A percentile compares a stretch with the other conserved stretches of the same genome.
Evolutionary conservation across 2,888 invertebrate species (phyloP).

Genomic region (Boloria selene): DNA sequence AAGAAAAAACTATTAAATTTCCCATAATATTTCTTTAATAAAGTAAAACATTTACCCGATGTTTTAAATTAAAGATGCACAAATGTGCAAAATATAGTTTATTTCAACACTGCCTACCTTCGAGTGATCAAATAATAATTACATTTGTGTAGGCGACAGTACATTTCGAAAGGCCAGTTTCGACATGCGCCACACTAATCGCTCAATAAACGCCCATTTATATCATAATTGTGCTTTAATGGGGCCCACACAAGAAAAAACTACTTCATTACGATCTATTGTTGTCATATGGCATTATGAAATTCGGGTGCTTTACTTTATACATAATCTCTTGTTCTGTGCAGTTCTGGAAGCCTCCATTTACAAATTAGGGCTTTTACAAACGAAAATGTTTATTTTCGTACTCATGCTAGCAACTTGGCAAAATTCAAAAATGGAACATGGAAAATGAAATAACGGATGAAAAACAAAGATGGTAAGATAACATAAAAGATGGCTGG

Average conservation of each 20-base stretch:
- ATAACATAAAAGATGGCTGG: too few relatives aligned
- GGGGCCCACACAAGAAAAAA: slow-evolving; percentile 66
- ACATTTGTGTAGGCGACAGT: slow-evolving; percentile 35
- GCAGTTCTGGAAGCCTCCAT: slow-evolving; percentile 9
- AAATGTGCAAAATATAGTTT: too few relatives aligned
- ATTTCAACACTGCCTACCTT: neutral
- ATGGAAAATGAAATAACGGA: too few relatives aligned
- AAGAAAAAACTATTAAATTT: too few relatives aligned
- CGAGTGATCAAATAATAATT: slow-evolving; percentile 26
- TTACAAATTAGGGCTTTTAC: slow-evolving; percentile 11
- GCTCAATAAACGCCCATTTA: slow-evolving; percentile 73
- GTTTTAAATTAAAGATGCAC: too few relatives aligned
- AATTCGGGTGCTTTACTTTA: slow-evolving; percentile 36
- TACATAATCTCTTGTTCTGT: slow-evolving; percentile 15
- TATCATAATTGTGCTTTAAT: slow-evolving; percentile 75
- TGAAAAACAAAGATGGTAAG: too few relatives aligned
- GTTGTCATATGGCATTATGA: slow-evolving; percentile 64
- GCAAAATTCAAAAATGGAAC: too few relatives aligned
- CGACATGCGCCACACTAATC: slow-evolving; percentile 58
- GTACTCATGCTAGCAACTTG: too few relatives aligned
- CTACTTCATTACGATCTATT: slow-evolving; percentile 69
- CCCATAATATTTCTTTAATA: too few relatives aligned
- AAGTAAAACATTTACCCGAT: too few relatives aligned
- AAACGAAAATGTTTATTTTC: neutral
- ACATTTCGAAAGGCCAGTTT: slow-evolving; percentile 44